A percentile compares a stretch with the other conserved stretches of the same genome.
These are phyloP conservation scores for Dichetophora obliterata DNA, from an alignment of 2,888 invertebrate species.

Conservation along the genomic window DNA sequence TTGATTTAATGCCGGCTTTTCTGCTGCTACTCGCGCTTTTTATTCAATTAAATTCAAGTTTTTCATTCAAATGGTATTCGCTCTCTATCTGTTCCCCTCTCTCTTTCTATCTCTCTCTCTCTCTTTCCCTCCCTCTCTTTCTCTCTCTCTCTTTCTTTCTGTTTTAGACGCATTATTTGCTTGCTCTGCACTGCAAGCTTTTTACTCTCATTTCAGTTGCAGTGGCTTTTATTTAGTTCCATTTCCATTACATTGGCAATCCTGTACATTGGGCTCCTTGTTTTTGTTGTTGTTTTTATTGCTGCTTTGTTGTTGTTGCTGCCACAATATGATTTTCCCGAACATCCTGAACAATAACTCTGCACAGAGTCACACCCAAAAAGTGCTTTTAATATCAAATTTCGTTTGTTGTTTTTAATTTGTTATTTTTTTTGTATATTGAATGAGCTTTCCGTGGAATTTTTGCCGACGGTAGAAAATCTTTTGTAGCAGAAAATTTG, in stretches of 20 bases:
- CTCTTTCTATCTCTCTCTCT: neutral
- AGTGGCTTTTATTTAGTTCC: neutral
- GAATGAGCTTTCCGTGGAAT: neutral
- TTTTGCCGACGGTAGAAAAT: too few species aligned
- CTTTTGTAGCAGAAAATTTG: too few species aligned
- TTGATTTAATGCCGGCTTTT: neutral
- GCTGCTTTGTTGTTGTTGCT: neutral
- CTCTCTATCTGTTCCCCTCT: neutral
- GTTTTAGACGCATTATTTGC: neutral
- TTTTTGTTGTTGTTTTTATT: neutral
- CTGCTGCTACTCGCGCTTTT: too few species aligned
- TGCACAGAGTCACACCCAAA: conserved; percentile 23
- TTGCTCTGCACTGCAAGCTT: neutral
- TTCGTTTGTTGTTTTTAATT: neutral
- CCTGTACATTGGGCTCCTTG: neutral
- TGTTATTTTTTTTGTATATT: neutral
- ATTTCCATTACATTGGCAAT: neutral
- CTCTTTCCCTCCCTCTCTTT: neutral
- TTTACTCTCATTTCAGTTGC: neutral
- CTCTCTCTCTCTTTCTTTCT: neutral
- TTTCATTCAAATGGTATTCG: neutral
- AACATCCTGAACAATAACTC: neutral
- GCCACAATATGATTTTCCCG: neutral
- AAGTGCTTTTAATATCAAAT: neutral
- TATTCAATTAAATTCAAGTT: neutral